A percentile compares a stretch with the other conserved stretches of the same genome.
Conservation (phyloP, 2,797 vertebrate genomes). For the Chaenodraco wilsoni region DNA sequence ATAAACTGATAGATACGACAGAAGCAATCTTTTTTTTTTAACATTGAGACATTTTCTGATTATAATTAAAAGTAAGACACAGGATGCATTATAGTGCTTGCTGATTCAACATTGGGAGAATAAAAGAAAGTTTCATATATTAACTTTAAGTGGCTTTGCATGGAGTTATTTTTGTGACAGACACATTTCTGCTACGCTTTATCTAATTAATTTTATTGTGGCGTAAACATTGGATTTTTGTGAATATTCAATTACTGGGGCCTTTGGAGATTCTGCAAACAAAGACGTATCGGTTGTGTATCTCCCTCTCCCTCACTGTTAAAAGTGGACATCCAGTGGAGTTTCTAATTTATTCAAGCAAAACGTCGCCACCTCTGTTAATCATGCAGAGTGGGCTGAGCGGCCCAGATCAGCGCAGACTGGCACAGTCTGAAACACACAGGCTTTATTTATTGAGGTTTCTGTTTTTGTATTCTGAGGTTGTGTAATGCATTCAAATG, state of each 20-base stretch:
- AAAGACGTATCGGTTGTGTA: constrained; percentile 71
- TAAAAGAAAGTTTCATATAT: constrained; percentile 69
- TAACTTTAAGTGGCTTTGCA: constrained; percentile 68
- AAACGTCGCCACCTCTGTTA: constrained; percentile 71
- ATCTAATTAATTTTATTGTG: constrained; percentile 83
- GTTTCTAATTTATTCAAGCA: constrained; percentile 80
- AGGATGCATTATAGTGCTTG: constrained; percentile 36
- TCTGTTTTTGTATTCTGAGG: constrained; percentile 75
- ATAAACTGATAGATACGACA: constrained; percentile 26
- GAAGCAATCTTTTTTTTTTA: constrained; percentile 10
- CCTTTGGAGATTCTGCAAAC: constrained; percentile 79
- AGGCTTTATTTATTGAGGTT: constrained; percentile 77
- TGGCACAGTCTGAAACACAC: constrained; percentile 70
- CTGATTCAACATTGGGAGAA: constrained; percentile 62
- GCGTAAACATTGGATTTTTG: constrained; percentile 77
- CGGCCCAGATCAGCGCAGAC: constrained; percentile 65
- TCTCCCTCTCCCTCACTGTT: constrained; percentile 43
- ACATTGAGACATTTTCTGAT: constrained; percentile 39
- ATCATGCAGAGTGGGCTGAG: constrained; percentile 76
- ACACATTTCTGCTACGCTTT: constrained; percentile 72
- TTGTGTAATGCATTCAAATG: constrained; percentile 81
- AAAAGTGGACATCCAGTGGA: constrained; percentile 58
- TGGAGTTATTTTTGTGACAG: constrained; percentile 73
- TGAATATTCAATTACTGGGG: constrained; percentile 79
- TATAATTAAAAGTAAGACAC: constrained; percentile 49